Conservation (phyloP, 2,113 vertebrate species). For the Halcyon senegalensis region DNA sequence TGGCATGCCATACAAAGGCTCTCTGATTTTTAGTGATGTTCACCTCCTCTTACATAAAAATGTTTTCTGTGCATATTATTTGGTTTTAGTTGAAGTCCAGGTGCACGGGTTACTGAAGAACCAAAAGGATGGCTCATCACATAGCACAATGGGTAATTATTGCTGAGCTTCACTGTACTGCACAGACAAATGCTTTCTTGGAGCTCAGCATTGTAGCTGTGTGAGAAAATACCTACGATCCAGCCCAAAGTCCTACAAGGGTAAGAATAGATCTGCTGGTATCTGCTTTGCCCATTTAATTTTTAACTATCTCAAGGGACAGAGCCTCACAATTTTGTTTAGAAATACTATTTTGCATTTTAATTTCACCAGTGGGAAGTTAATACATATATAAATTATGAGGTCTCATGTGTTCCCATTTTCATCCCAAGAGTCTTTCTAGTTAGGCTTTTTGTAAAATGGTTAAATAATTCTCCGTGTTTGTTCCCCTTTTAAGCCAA, state of each 20-base stretch:
- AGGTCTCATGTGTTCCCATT: neutral
- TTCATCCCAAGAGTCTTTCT: neutral
- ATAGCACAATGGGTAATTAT: constrained; percentile 60
- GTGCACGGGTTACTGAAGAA: constrained; percentile 65
- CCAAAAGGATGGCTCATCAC: constrained; percentile 67
- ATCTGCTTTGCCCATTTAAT: constrained; percentile 4
- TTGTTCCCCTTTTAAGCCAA: neutral
- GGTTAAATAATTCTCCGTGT: neutral
- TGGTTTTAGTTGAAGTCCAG: constrained; percentile 68
- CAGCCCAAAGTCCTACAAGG: neutral
- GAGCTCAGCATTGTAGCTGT: constrained; percentile 36
- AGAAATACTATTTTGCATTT: constrained; percentile 34
- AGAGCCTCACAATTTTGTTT: constrained; percentile 24
- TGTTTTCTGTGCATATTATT: constrained; percentile 78
- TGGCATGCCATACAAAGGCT: constrained; percentile 83
- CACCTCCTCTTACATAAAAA: constrained; percentile 79
- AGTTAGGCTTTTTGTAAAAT: neutral
- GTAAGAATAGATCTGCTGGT: neutral
- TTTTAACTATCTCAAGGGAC: constrained; percentile 19
- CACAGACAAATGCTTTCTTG: constrained; percentile 51
- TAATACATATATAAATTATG: neutral
- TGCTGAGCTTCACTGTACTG: constrained; percentile 41
- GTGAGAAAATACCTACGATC: constrained; percentile 37
- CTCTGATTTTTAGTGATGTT: constrained; percentile 82
- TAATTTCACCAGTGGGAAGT: constrained; percentile 43